These are phyloP conservation scores for Timandra comae DNA, from an alignment of 2,888 invertebrate species.

Conservation along the genomic window DNA sequence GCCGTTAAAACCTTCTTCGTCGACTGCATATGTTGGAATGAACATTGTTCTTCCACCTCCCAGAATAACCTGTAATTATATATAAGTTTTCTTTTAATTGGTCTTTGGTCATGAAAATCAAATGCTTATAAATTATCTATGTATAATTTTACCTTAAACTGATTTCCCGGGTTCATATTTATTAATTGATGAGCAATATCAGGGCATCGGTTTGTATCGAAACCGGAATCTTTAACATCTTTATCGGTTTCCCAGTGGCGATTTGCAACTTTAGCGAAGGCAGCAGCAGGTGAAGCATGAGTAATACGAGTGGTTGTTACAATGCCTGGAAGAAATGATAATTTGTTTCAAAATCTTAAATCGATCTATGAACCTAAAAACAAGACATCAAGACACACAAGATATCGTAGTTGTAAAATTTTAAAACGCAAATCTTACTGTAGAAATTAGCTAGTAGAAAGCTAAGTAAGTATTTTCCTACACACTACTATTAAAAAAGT, in stretches of 20 bases:
- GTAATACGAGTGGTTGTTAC: slow-evolving; percentile 86
- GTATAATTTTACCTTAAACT: slow-evolving; percentile 16
- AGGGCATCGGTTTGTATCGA: slow-evolving; percentile 67
- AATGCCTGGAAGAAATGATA: too few species aligned
- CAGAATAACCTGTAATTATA: slow-evolving; percentile 69
- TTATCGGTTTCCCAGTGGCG: slow-evolving; percentile 80
- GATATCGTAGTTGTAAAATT: too few species aligned
- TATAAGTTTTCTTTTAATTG: neutral
- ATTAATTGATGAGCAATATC: slow-evolving; percentile 76
- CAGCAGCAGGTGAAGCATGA: slow-evolving; percentile 83
- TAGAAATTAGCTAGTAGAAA: too few species aligned
- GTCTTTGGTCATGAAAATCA: slow-evolving; percentile 42
- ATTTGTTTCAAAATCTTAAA: too few species aligned
- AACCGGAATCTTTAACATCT: slow-evolving; percentile 47
- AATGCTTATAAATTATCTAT: slow-evolving; percentile 72
- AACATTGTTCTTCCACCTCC: slow-evolving; percentile 84
- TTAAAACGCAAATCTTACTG: too few species aligned
- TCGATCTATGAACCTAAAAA: too few species aligned
- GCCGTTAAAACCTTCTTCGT: slow-evolving; percentile 66
- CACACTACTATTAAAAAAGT: too few species aligned
- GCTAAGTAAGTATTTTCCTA: too few species aligned
- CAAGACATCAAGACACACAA: too few species aligned
- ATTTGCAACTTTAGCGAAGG: slow-evolving; percentile 62
- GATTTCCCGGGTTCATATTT: slow-evolving; percentile 9
- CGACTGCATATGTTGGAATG: slow-evolving; percentile 63